phyloP scores from a whole-genome alignment of 2,797 vertebrate species.

The Rousettus madagascariensis region DNA sequence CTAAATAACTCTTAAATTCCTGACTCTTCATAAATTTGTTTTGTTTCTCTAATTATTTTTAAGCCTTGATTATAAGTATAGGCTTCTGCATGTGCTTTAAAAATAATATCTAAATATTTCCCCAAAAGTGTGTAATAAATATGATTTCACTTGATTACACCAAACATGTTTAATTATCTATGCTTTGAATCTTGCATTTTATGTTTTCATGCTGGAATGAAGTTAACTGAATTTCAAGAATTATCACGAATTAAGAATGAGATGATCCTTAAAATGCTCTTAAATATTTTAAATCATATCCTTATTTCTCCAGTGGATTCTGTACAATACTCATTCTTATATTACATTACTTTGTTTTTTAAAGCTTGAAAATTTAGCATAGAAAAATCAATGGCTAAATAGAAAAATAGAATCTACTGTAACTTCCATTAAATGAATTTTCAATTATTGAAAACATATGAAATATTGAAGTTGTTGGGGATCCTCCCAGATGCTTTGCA shows the following conservation, averaged over 20 bases:
- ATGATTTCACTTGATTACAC: neutral
- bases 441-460: neutral
- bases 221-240: neutral
- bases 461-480: neutral
- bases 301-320: neutral
- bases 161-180: neutral
- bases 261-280: neutral
- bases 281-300: neutral
- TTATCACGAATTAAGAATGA: neutral
- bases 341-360: neutral
- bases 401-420: neutral
- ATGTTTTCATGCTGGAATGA: neutral
- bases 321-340: neutral
- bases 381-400: neutral
- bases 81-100: neutral
- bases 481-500: neutral
- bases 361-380: neutral
- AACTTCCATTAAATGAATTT: neutral
- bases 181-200: neutral
- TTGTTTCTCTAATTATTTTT: neutral
- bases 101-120: constrained; percentile 11
- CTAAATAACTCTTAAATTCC: neutral
- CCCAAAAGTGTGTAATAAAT: neutral
- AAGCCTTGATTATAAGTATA: neutral
- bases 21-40: neutral